Evolutionary conservation across 2,888 invertebrate genomes (phyloP).

Genomic region (Tetrapedia diversipes): DNA sequence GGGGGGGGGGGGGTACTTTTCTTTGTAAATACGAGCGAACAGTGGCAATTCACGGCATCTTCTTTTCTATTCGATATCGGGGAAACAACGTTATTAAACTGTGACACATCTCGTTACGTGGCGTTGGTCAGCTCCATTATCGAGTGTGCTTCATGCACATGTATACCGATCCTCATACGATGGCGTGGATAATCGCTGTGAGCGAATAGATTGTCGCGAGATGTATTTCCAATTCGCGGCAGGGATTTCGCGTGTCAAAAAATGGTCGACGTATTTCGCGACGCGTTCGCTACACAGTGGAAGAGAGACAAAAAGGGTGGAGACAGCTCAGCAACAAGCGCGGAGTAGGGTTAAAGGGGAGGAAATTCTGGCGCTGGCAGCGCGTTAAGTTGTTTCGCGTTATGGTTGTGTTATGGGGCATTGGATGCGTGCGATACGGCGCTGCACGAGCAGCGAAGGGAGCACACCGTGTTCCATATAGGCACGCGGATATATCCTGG

Average conservation of each 20-base stretch:
- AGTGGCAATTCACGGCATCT: neutral
- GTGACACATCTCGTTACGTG: slow-evolving; percentile 29
- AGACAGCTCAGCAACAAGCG: neutral
- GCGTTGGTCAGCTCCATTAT: slow-evolving; percentile 27
- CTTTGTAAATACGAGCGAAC: neutral
- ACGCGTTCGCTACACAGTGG: neutral
- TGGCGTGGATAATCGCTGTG: slow-evolving; percentile 30
- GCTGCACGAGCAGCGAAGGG: slow-evolving; percentile 29
- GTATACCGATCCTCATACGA: neutral
- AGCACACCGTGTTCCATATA: slow-evolving; percentile 42
- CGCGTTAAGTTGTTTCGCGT: slow-evolving; percentile 58
- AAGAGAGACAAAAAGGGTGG: too few relatives aligned
- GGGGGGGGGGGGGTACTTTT: neutral
- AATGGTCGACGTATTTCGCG: slow-evolving; percentile 15
- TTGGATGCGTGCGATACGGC: slow-evolving; percentile 32
- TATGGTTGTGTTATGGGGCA: slow-evolving; percentile 60
- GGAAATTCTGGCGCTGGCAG: neutral
- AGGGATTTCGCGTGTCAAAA: slow-evolving; percentile 41
- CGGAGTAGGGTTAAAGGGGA: neutral
- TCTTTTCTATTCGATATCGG: neutral
- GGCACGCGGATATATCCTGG: slow-evolving; percentile 64
- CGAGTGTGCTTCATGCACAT: neutral
- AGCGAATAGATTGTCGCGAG: slow-evolving; percentile 27
- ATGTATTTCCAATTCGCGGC: slow-evolving; percentile 46
- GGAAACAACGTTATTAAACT: slow-evolving; percentile 22